phyloP scores from a whole-genome alignment of 1,140 invertebrate genomes.

The Frieseomelitta varia region DNA sequence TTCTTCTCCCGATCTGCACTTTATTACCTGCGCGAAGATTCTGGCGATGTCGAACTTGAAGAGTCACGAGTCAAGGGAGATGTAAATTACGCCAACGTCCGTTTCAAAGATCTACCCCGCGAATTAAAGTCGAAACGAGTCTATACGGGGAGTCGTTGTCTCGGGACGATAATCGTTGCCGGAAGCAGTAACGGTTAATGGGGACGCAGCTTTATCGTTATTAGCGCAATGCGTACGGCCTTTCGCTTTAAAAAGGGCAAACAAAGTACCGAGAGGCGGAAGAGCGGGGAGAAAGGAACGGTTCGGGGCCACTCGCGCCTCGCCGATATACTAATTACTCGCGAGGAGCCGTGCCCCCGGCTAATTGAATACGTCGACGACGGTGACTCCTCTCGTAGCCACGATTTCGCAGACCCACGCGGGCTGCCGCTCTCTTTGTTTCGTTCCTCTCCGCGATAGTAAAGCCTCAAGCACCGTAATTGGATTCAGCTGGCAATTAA shows the following conservation, averaged over 20 bases:
- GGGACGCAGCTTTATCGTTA: conserved; percentile 8
- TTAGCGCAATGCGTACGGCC: neutral
- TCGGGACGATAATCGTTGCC: neutral
- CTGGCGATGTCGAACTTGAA: too few relatives aligned
- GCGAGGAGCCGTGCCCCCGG: neutral
- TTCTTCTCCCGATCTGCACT: too few relatives aligned
- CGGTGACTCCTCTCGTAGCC: conserved; percentile 17
- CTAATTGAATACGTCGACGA: conserved; percentile 39
- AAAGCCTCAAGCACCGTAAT: conserved; percentile 18
- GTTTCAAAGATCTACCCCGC: neutral
- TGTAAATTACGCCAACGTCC: neutral
- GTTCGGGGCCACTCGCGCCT: neutral
- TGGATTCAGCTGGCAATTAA: conserved; percentile 39
- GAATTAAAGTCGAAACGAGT: neutral
- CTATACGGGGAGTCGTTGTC: neutral
- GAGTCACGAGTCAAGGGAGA: too few relatives aligned
- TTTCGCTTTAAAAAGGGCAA: neutral
- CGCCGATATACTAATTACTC: conserved; percentile 31
- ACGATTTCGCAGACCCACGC: too few relatives aligned
- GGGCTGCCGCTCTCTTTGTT: neutral
- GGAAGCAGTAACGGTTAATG: neutral
- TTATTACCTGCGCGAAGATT: too few relatives aligned
- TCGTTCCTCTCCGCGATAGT: too few relatives aligned
- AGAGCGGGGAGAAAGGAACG: neutral
- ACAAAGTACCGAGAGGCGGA: neutral